These are phyloP conservation scores for Monopterus albus DNA, from an alignment of 2,113 vertebrate species.

Conservation along the genomic window DNA sequence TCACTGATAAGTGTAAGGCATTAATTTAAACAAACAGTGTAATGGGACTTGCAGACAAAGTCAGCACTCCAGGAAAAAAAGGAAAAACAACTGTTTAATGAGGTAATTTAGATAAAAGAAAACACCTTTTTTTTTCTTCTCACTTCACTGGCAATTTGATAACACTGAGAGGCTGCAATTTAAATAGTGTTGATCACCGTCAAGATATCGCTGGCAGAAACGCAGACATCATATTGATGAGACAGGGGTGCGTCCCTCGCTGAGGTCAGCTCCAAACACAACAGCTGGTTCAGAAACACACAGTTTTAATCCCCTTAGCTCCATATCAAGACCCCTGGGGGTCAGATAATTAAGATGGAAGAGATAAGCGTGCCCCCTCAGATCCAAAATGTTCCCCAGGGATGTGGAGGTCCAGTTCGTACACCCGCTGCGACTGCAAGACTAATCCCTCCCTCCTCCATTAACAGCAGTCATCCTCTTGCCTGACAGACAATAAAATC, in stretches of 20 bases:
- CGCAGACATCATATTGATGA: constrained; percentile 60
- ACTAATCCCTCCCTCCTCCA: constrained; percentile 64
- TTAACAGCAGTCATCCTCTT: constrained; percentile 47
- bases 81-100: constrained; percentile 40
- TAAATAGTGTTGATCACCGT: constrained; percentile 61
- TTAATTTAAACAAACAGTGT: constrained; percentile 62
- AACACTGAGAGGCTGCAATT: constrained; percentile 55
- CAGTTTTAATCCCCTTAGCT: constrained; percentile 74
- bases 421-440: constrained; percentile 42
- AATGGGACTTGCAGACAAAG: constrained; percentile 56
- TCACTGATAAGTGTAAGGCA: constrained; percentile 59
- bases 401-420: constrained; percentile 53
- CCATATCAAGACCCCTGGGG: constrained; percentile 70
- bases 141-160: constrained; percentile 38
- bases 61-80: constrained; percentile 27
- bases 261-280: constrained; percentile 69
- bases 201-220: constrained; percentile 45
- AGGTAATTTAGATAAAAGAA: constrained; percentile 61
- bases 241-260: constrained; percentile 54
- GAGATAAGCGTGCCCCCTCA: constrained; percentile 67
- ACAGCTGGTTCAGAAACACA: constrained; percentile 62
- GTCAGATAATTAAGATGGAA: constrained; percentile 78
- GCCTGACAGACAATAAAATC: constrained; percentile 39
- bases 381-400: constrained; percentile 68
- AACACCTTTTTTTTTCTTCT: constrained; percentile 24